Percentiles rank a stretch among this genome's conserved stretches.
Evolutionary conservation across 2,113 vertebrate genomes (phyloP).

Genomic region (Syrrhaptes paradoxus): DNA sequence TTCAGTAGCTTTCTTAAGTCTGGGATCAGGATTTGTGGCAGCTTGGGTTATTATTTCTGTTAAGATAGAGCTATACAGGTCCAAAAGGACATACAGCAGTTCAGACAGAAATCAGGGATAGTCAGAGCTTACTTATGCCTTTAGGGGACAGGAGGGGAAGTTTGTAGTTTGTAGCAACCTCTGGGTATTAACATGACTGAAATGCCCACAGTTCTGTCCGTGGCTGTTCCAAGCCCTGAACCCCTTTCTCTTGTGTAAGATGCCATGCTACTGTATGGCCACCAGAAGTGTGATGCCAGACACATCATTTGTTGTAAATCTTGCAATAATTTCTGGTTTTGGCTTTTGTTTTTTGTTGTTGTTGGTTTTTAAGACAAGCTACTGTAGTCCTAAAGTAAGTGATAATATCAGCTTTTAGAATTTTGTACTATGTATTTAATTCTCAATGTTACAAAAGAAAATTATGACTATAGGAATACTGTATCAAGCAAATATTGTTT

Average conservation of each 20-base stretch:
- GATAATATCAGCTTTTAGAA: not conserved
- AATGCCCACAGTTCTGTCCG: not conserved
- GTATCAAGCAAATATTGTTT: not conserved
- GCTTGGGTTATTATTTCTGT: not conserved
- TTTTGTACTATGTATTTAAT: not conserved
- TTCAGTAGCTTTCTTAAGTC: constrained; percentile 5
- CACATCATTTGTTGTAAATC: not conserved
- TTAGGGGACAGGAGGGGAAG: not conserved
- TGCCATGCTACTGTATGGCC: not conserved
- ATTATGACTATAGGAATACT: not conserved
- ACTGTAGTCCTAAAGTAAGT: not conserved
- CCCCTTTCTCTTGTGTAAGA: not conserved
- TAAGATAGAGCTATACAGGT: not conserved
- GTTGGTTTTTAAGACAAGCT: not conserved
- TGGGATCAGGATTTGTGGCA: not conserved
- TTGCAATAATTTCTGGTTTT: not conserved
- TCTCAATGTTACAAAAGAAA: not conserved
- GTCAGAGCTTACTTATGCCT: not conserved
- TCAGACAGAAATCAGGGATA: not conserved
- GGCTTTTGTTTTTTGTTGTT: not conserved
- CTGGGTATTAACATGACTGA: not conserved
- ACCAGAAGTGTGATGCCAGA: not conserved
- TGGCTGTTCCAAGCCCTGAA: not conserved
- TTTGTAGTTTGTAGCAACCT: not conserved
- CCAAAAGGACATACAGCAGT: not conserved